Base-by-base conservation (phyloP, 2,113 vertebrate species). In the Gambusia affinis region DNA sequence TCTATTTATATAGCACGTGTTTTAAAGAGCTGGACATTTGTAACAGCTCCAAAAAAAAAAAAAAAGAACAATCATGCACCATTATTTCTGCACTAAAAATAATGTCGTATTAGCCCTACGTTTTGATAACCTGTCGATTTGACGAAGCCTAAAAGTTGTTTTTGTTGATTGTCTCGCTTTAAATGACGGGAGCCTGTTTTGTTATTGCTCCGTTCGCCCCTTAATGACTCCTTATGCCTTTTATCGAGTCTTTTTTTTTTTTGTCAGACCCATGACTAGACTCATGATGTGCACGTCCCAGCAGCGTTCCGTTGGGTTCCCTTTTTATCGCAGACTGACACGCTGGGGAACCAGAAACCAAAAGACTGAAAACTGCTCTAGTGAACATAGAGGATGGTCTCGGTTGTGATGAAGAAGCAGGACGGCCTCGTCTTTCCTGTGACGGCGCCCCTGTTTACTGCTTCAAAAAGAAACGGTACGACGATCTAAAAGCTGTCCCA, bases 1-100 rank as follows among this genome's bases (percentile, higher is more conserved):
- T 91, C 17, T 84, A 88, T 84, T 77, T 54, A 66, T 79, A 65
- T 79, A 12, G 37, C 39, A 19, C 15, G 35, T 88, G 80, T 87
- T 31, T 87, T 76, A 81, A 51, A 71, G 75, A 64, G 60, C 78
- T 81, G 60, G 78, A 83, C 78, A 78, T 86, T 85, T 80, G 37
- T 74, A 74, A 24, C 62, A 70, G 78, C 82, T 90, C 47, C 68
- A 37, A 3, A 37, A 37, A 37, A 35, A 35, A 35, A 37, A n/a
- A n/a, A 57, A 73, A 66, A 51, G 67, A 87, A 87, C 85, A 89
- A 89, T 91, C 85, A 83, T 74, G 33, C 75, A 76, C 22, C 8
- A 19, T 73, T 88, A 85, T 86, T 62, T 57, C 51, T 89, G 86
- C 0, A 62, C 87, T 85, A 86, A 86, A 86, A 91, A 88, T 86